These are phyloP conservation scores for Eumacrocentrus americanus DNA, from an alignment of 2,888 invertebrate genomes.

Conservation along the genomic window DNA sequence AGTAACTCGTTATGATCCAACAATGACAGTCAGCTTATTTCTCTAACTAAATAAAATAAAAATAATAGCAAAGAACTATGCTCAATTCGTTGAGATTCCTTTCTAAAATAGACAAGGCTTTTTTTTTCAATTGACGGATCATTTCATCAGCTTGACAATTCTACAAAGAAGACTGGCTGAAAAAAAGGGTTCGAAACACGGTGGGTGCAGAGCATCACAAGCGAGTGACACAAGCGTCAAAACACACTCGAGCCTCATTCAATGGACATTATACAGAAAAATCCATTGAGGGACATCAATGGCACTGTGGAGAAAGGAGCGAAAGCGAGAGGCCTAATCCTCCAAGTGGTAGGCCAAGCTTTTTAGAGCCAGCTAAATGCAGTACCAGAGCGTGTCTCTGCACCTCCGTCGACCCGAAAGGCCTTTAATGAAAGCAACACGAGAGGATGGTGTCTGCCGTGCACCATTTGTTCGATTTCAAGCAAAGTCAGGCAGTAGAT, in stretches of 20 bases:
- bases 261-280: slow-evolving; percentile 26
- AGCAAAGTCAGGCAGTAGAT: slow-evolving; percentile 37
- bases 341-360: slow-evolving; percentile 26
- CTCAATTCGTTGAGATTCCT: not conserved
- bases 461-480: slow-evolving; percentile 49
- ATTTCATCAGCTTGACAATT: slow-evolving; percentile 7
- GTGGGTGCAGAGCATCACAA: slow-evolving; percentile 29
- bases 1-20: slow-evolving; percentile 5
- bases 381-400: not conserved
- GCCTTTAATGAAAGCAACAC: not conserved
- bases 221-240: slow-evolving; percentile 46
- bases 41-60: not conserved
- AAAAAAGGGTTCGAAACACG: slow-evolving; percentile 21
- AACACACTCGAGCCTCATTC: slow-evolving; percentile 40
- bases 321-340: slow-evolving; percentile 33
- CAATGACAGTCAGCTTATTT: not conserved
- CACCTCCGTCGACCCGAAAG: not conserved
- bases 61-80: not conserved
- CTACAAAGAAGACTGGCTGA: not conserved
- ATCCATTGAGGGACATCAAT: slow-evolving; percentile 34
- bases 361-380: slow-evolving; percentile 13
- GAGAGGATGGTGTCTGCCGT: slow-evolving; percentile 31
- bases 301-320: slow-evolving; percentile 27
- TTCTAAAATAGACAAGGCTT: not conserved
- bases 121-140: not conserved